These are phyloP conservation scores for Ephialtes manifestator DNA, from an alignment of 2,888 invertebrate species.

Conservation along the genomic window DNA sequence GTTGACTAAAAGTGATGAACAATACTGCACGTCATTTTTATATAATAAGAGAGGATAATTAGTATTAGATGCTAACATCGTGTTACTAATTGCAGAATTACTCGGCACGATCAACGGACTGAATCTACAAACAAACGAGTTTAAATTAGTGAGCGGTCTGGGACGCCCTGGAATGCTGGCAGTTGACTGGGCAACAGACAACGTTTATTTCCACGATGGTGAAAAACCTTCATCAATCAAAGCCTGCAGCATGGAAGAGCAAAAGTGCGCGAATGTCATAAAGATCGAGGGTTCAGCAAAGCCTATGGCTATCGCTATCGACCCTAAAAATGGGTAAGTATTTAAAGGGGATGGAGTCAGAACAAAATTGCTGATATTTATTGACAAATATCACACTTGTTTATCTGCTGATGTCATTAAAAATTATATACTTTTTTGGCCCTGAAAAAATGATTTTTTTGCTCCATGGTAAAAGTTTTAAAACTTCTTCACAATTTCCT, in stretches of 20 bases:
- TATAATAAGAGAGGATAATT: neutral
- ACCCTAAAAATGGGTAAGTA: constrained; percentile 87
- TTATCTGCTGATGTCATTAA: no score
- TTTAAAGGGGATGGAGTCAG: neutral
- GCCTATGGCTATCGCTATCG: constrained; percentile 89
- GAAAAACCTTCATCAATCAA: constrained; percentile 75
- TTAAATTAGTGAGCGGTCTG: constrained; percentile 83
- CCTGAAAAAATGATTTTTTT: no score
- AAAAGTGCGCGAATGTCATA: constrained; percentile 88
- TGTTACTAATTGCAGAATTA: constrained; percentile 71
- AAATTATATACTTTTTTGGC: no score
- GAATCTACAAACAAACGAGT: constrained; percentile 83
- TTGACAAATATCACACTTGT: no score
- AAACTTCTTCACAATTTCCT: no score
- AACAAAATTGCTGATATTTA: no score
- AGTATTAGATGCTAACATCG: neutral
- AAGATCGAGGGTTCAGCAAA: constrained; percentile 86
- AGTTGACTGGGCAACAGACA: constrained; percentile 92
- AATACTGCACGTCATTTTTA: neutral
- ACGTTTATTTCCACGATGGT: constrained; percentile 90
- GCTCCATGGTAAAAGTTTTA: no score
- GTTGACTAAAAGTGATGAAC: no score
- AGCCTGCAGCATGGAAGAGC: constrained; percentile 88
- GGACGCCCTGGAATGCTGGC: constrained; percentile 88
- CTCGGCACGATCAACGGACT: constrained; percentile 79